Percentiles rank a stretch among this genome's conserved stretches.
Conservation (phyloP, 2,113 vertebrate species). For the Hiodon tergisus region DNA sequence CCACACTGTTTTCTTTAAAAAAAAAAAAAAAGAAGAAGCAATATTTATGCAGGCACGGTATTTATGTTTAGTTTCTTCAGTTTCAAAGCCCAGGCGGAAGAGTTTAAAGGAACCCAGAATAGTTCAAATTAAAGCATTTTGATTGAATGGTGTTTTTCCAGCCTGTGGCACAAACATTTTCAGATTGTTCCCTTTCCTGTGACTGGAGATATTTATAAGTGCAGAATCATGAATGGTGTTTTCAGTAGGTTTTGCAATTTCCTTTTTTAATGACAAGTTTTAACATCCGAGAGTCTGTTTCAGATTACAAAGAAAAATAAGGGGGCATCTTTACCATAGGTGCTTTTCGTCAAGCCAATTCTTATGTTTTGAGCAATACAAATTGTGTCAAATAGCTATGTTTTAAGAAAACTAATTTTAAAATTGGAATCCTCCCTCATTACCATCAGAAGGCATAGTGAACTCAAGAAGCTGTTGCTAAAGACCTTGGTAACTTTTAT, state of each 20-base stretch:
- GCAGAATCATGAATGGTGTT: slow-evolving; percentile 40
- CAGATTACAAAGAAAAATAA: slow-evolving; percentile 20
- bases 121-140: slow-evolving; percentile 59
- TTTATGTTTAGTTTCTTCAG: slow-evolving; percentile 65
- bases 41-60: slow-evolving; percentile 37
- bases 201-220: slow-evolving; percentile 39
- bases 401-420: not conserved
- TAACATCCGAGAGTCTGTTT: slow-evolving; percentile 28
- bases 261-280: slow-evolving; percentile 37
- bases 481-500: too few relatives aligned
- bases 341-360: not conserved
- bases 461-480: too few relatives aligned
- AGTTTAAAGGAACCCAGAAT: slow-evolving; percentile 53
- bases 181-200: slow-evolving; percentile 47
- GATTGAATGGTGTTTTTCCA: slow-evolving; percentile 58
- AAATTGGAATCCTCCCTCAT: too few relatives aligned
- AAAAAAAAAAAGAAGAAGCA: too few relatives aligned
- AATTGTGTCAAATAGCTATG: not conserved
- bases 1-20: slow-evolving; percentile 51
- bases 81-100: slow-evolving; percentile 63
- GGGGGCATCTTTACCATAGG: slow-evolving; percentile 1
- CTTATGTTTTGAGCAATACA: slow-evolving; percentile 1
- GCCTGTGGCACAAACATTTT: slow-evolving; percentile 61
- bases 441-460: too few relatives aligned
- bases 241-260: slow-evolving; percentile 36